These are phyloP conservation scores for Luperina testacea DNA, from an alignment of 2,888 invertebrate species.

Conservation along the genomic window DNA sequence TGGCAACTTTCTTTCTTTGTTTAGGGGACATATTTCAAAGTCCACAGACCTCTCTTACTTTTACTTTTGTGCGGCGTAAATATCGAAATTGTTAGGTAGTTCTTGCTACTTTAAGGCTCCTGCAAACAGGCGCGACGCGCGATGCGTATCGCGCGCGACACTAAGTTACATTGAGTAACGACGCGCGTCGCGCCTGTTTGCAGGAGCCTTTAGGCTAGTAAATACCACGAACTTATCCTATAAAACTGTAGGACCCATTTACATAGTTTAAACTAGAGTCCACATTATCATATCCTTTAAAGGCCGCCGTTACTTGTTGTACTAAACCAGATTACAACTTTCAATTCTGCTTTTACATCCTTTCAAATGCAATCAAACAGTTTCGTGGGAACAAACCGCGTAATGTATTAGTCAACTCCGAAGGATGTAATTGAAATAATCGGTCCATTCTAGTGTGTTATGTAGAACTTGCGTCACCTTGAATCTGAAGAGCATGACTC, in stretches of 20 bases:
- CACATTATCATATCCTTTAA: conserved; percentile 25
- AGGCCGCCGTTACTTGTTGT: conserved; percentile 4
- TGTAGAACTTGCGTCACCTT: too few relatives aligned
- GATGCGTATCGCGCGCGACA: too few relatives aligned
- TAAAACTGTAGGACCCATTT: conserved; percentile 1
- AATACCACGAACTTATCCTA: background rate
- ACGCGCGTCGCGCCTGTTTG: too few relatives aligned
- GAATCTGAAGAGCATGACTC: too few relatives aligned
- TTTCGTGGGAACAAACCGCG: conserved; percentile 45
- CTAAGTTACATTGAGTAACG: too few relatives aligned
- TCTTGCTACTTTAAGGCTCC: background rate
- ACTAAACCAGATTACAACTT: conserved; percentile 40
- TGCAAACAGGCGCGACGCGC: too few relatives aligned
- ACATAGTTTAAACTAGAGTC: conserved; percentile 8
- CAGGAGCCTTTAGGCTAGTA: too few relatives aligned
- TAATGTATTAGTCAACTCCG: conserved; percentile 37
- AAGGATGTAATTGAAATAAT: conserved; percentile 57
- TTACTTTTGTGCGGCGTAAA: background rate
- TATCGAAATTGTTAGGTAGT: too few relatives aligned
- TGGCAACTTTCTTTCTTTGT: background rate
- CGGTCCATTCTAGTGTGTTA: too few relatives aligned
- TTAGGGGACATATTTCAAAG: background rate
- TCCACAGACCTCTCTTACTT: background rate
- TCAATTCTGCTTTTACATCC: conserved; percentile 61
- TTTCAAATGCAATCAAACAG: conserved; percentile 38